Conservation (phyloP, 2,113 vertebrate species). For the Lampris incognitus region DNA sequence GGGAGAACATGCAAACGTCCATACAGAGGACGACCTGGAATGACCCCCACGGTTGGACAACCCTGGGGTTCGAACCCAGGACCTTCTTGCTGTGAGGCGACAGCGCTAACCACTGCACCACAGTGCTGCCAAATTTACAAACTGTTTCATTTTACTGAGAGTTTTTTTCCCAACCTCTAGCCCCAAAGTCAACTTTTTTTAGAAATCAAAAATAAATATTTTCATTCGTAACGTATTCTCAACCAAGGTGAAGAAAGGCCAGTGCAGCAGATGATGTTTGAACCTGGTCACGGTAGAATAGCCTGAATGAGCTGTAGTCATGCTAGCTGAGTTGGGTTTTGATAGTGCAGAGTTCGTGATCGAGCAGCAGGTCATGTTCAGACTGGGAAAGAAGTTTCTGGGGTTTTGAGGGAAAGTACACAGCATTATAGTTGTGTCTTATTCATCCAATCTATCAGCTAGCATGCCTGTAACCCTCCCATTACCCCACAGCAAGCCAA, state of each 20-base stretch:
- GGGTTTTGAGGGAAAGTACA: conserved; percentile 34
- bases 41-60: too few species aligned
- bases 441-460: conserved; percentile 41
- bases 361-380: conserved; percentile 19
- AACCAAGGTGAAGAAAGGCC: background rate
- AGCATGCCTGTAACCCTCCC: conserved; percentile 35
- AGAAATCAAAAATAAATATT: background rate
- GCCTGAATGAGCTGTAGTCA: conserved; percentile 13
- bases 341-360: background rate
- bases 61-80: too few species aligned
- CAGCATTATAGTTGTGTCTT: conserved; percentile 45
- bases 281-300: conserved; percentile 17
- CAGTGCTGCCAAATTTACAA: too few species aligned
- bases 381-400: conserved; percentile 30
- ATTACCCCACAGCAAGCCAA: conserved; percentile 36
- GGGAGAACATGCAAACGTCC: too few species aligned
- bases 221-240: background rate
- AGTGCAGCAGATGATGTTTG: conserved; percentile 13
- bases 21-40: too few species aligned
- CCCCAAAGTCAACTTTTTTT: too few species aligned
- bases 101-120: too few species aligned
- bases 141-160: too few species aligned
- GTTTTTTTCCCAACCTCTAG: too few species aligned
- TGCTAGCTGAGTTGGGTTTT: conserved; percentile 6
- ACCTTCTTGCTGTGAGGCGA: too few species aligned